These are phyloP conservation scores for Agrotis puta DNA, from an alignment of 2,888 invertebrate species.

Conservation along the genomic window DNA sequence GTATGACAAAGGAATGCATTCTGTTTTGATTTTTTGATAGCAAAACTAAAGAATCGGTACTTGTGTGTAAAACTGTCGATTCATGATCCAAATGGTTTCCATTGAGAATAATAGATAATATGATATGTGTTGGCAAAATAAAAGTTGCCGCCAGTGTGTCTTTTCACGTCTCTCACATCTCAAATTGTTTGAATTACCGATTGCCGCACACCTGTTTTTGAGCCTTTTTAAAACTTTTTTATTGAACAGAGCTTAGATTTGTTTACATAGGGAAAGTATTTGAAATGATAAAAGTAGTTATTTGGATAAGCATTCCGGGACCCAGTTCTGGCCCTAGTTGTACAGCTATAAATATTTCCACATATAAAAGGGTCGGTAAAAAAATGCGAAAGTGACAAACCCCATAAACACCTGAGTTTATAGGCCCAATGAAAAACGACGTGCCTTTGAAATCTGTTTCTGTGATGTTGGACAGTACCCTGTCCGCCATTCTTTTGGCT, in stretches of 20 bases:
- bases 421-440: constrained; percentile 85
- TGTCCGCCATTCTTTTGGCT: constrained; percentile 84
- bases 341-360: constrained; percentile 62
- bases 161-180: constrained; percentile 58
- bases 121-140: constrained; percentile 78
- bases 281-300: constrained; percentile 13
- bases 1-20: constrained; percentile 77
- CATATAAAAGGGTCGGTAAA: constrained; percentile 65
- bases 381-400: constrained; percentile 80
- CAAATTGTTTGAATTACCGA: constrained; percentile 54
- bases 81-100: constrained; percentile 72
- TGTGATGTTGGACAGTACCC: constrained; percentile 87
- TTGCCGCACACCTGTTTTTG: constrained; percentile 47
- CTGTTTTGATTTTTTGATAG: constrained; percentile 87
- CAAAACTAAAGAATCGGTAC: constrained; percentile 80
- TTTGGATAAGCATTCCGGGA: constrained; percentile 24
- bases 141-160: constrained; percentile 63
- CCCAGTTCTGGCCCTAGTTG: constrained; percentile 43
- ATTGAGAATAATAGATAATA: constrained; percentile 74
- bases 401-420: constrained; percentile 88
- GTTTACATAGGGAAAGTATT: constrained; percentile 15
- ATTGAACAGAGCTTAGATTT: not conserved
- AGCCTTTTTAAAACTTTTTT: not conserved
- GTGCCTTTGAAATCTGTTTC: constrained; percentile 86
- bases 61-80: constrained; percentile 79